phyloP scores from a whole-genome alignment of 2,888 invertebrate genomes.

The Lobophora halterata region DNA sequence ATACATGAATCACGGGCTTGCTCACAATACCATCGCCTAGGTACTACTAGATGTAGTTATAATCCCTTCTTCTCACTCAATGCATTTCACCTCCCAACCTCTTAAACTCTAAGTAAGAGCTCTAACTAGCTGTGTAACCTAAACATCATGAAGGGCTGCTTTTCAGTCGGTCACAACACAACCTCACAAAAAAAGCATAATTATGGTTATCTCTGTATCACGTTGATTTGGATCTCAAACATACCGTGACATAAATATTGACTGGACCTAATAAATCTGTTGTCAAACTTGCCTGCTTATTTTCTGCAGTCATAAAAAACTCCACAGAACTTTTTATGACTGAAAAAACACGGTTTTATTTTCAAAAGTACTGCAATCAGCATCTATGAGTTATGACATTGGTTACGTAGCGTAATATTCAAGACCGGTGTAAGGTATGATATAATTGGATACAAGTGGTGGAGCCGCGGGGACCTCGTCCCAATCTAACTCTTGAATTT shows the following conservation, averaged over 20 bases:
- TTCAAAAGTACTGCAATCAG: too few relatives aligned
- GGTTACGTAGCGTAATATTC: slow-evolving; percentile 45
- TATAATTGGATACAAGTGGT: slow-evolving; percentile 69
- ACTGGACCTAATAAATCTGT: slow-evolving; percentile 19
- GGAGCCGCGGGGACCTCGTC: slow-evolving; percentile 65
- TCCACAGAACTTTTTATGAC: too few relatives aligned
- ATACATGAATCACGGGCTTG: too few relatives aligned
- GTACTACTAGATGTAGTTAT: too few relatives aligned
- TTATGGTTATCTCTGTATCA: slow-evolving; percentile 26
- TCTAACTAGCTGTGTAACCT: slow-evolving; percentile 5
- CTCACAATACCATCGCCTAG: too few relatives aligned
- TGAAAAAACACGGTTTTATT: too few relatives aligned
- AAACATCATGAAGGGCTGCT: slow-evolving; percentile 7
- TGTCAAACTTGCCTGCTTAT: slow-evolving; percentile 8
- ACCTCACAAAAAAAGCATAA: too few relatives aligned
- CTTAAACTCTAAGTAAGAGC: too few relatives aligned
- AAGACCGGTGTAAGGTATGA: slow-evolving; percentile 57
- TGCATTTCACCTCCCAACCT: too few relatives aligned
- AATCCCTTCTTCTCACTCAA: too few relatives aligned
- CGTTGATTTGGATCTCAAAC: slow-evolving; percentile 23
- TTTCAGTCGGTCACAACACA: slow-evolving; percentile 22
- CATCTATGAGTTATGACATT: slow-evolving; percentile 44
- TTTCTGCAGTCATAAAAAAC: slow-evolving; percentile 2
- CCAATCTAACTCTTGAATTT: slow-evolving; percentile 60
- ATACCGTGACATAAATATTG: slow-evolving; percentile 22